phyloP scores from a whole-genome alignment of 1,140 invertebrate genomes.

The Drosophila ohnishii region DNA sequence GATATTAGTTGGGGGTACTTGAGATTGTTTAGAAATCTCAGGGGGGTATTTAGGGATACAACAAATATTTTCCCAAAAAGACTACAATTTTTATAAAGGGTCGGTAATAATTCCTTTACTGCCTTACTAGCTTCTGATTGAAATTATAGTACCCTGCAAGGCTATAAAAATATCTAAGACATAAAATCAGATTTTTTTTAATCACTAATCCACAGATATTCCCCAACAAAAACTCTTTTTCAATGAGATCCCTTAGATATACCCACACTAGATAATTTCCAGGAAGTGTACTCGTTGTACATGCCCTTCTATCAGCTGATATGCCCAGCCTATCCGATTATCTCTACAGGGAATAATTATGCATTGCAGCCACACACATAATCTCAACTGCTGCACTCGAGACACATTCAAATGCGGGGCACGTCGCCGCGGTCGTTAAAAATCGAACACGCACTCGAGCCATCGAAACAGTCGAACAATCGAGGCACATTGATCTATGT shows the following conservation, averaged over 20 bases:
- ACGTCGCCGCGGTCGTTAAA: conserved; percentile 72
- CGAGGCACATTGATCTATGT: conserved; percentile 77
- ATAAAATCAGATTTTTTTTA: too few relatives aligned
- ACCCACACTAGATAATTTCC: background rate
- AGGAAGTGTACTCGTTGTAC: background rate
- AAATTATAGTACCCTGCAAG: too few relatives aligned
- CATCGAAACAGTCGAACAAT: conserved; percentile 63
- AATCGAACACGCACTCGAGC: conserved; percentile 76
- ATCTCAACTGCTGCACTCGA: conserved; percentile 26
- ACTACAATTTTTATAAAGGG: too few relatives aligned
- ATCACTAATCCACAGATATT: background rate
- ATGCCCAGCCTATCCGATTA: conserved; percentile 17
- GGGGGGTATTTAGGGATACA: background rate
- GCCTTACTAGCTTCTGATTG: too few relatives aligned
- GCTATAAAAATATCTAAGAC: too few relatives aligned
- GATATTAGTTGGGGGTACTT: background rate
- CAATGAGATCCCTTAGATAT: too few relatives aligned
- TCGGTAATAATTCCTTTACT: too few relatives aligned
- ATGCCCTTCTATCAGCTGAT: conserved; percentile 3
- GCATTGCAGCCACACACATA: conserved; percentile 30
- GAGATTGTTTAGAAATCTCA: background rate
- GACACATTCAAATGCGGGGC: conserved; percentile 65
- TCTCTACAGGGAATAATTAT: conserved; percentile 55
- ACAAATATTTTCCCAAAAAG: too few relatives aligned
- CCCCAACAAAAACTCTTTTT: background rate